Evolutionary conservation across 2,113 vertebrate species (phyloP).

Genomic region (Nothobranchius kuhntae): DNA sequence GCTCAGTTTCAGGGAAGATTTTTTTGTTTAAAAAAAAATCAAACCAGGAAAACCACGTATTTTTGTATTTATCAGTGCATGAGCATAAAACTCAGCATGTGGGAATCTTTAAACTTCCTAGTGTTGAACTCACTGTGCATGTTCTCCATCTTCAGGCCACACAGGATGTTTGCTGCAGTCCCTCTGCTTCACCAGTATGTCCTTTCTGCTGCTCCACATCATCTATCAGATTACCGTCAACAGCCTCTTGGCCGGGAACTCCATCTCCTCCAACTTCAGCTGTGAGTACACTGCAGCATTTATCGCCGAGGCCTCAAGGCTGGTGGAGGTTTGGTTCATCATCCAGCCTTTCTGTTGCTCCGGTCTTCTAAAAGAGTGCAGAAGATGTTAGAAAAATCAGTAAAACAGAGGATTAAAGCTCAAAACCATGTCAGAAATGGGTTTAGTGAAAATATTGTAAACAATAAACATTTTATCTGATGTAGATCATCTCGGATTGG

Average conservation of each 20-base stretch:
- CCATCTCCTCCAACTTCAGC: conserved; percentile 85
- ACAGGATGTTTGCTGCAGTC: conserved; percentile 94
- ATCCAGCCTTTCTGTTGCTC: not conserved
- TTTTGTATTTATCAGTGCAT: conserved; percentile 13
- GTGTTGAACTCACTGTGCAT: conserved; percentile 28
- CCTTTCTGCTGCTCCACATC: conserved; percentile 94
- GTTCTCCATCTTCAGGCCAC: conserved; percentile 81
- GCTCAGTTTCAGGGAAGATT: conserved; percentile 8
- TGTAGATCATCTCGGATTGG: too few relatives aligned
- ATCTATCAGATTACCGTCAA: conserved; percentile 96
- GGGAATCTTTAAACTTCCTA: conserved; percentile 28
- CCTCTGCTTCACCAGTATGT: conserved; percentile 92
- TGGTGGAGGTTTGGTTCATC: not conserved
- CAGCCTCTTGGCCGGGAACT: conserved; percentile 87
- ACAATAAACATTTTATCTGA: too few relatives aligned
- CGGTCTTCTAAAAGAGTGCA: not conserved
- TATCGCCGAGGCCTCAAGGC: not conserved
- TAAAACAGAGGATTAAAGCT: too few relatives aligned
- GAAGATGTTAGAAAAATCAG: too few relatives aligned
- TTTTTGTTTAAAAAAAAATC: conserved; percentile 8
- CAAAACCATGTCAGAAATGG: too few relatives aligned
- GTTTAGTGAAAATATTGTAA: too few relatives aligned
- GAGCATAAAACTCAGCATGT: conserved; percentile 21
- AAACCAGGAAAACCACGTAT: not conserved
- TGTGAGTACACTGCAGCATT: conserved; percentile 85